A percentile compares a stretch with the other conserved stretches of the same genome.
phyloP scores from a whole-genome alignment of 2,113 vertebrate species.

The Spilogale gracilis region DNA sequence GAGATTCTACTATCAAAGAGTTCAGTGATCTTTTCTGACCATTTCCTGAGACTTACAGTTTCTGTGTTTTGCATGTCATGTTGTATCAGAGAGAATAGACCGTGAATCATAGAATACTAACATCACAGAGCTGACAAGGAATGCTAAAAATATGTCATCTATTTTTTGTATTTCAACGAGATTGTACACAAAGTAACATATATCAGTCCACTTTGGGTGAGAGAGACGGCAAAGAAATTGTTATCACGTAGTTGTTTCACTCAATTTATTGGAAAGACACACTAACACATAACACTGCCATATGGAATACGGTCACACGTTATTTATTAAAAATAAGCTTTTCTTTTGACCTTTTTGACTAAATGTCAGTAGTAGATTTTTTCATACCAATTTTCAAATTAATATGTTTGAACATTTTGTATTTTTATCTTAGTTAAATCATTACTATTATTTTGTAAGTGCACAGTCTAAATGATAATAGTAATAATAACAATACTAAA shows the following conservation, averaged over 20 bases:
- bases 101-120: background rate
- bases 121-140: background rate
- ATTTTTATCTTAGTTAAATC: background rate
- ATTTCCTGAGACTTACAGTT: background rate
- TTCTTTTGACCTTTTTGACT: background rate
- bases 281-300: background rate
- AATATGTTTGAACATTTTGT: background rate
- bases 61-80: background rate
- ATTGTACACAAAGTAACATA: background rate
- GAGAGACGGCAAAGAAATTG: background rate
- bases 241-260: background rate
- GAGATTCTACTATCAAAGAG: background rate
- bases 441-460: background rate
- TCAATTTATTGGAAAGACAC: background rate
- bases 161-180: background rate
- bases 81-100: background rate
- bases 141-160: background rate
- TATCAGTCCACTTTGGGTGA: background rate
- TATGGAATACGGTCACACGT: background rate
- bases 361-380: background rate
- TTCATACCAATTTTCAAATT: background rate
- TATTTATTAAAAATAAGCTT: slow-evolving; percentile 42
- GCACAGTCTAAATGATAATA: background rate
- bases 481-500: background rate
- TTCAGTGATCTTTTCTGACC: background rate